Percentiles rank a stretch among this genome's conserved stretches.
Conservation (phyloP, 2,113 vertebrate species). For the Terrapene triunguis region DNA sequence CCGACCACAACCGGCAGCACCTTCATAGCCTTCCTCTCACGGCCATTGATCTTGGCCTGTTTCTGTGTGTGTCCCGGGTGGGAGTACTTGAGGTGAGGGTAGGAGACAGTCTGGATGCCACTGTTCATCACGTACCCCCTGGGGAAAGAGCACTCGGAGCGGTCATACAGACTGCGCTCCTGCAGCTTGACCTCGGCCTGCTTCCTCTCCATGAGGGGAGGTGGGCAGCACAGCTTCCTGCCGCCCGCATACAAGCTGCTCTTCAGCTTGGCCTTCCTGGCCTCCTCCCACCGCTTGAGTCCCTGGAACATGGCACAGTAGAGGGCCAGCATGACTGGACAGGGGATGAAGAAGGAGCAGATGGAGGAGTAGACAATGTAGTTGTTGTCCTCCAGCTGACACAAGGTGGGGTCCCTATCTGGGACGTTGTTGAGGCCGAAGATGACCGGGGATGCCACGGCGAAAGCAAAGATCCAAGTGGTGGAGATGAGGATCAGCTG, state of each 20-base stretch:
- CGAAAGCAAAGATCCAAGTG: constrained; percentile 93
- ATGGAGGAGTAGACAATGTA: constrained; percentile 93
- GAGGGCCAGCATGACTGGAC: constrained; percentile 93
- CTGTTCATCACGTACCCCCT: constrained; percentile 77
- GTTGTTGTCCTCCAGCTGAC: constrained; percentile 92
- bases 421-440: constrained; percentile 92
- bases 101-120: constrained; percentile 82
- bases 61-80: constrained; percentile 69
- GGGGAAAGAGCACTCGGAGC: constrained; percentile 76
- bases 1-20: constrained; percentile 94
- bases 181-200: constrained; percentile 71
- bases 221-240: constrained; percentile 70
- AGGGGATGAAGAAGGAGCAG: constrained; percentile 96
- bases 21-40: constrained; percentile 94
- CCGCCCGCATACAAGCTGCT: constrained; percentile 80
- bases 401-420: constrained; percentile 84
- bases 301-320: constrained; percentile 91
- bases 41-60: constrained; percentile 87
- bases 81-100: constrained; percentile 76
- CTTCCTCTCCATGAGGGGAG: constrained; percentile 77
- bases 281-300: constrained; percentile 88
- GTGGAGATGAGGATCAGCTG: constrained; percentile 89
- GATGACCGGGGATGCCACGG: constrained; percentile 92
- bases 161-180: constrained; percentile 65
- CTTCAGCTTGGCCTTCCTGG: constrained; percentile 86